A percentile compares a stretch with the other conserved stretches of the same genome.
Conservation (phyloP, 2,797 vertebrate genomes). For the Coreius guichenoti region DNA sequence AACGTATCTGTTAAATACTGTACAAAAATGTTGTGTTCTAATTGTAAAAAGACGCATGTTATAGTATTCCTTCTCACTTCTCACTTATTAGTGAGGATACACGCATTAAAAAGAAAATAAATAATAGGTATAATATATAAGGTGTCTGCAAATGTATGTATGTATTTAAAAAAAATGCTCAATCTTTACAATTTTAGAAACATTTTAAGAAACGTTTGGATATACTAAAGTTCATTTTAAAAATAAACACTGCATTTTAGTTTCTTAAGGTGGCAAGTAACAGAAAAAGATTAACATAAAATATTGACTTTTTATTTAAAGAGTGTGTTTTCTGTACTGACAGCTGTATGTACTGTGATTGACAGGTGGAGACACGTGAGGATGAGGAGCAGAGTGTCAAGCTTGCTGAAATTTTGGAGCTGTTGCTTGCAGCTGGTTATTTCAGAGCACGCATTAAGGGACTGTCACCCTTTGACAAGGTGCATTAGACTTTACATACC, state of each 20-base stretch:
- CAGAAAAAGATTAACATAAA: not conserved
- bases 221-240: not conserved
- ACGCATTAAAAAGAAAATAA: not conserved
- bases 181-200: not conserved
- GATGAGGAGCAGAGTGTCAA: constrained; percentile 97
- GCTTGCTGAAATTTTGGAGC: constrained; percentile 91
- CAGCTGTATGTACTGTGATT: constrained; percentile 27
- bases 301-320: not conserved
- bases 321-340: not conserved
- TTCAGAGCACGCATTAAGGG: constrained; percentile 97
- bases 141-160: not conserved
- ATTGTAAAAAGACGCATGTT: not conserved
- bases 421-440: constrained; percentile 95
- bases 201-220: not conserved
- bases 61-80: not conserved
- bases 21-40: not conserved
- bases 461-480: constrained; percentile 96
- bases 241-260: not conserved
- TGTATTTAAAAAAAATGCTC: too few relatives aligned
- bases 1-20: not conserved
- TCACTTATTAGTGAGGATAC: too few relatives aligned
- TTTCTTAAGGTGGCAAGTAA: not conserved
- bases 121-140: not conserved
- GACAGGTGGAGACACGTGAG: constrained; percentile 93
- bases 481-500: constrained; percentile 56